Base-by-base conservation (phyloP, 2,888 invertebrate species). In the Diaphora mendica region DNA sequence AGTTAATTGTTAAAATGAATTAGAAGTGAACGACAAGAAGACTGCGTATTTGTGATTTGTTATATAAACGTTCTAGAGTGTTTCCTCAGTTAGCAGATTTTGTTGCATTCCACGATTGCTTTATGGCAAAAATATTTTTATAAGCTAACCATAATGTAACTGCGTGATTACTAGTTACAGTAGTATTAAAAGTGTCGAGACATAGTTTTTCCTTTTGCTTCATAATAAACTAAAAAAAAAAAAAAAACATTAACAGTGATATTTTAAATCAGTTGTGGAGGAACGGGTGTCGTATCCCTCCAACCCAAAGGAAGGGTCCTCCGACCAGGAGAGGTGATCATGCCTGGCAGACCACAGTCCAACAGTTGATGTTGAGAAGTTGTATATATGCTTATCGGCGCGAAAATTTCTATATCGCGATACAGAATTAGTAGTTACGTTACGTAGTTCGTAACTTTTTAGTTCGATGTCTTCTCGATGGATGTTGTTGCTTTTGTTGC, bases 1-100 rank as follows among this genome's bases (percentile, higher is more conserved):
- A 59, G 95, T 94, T 76, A 95, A 94, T 80, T 95, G 95, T 86
- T 95, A 85, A 89, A 72, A 67, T 33, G 76, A 35, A 72, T 76
- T 26, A 72, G 74, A 39, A 71, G 75, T 26, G 65, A 55, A 15
- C 77, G 72, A 71, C 79, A 68, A 84, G 75, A 68, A 82, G 82
- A 75, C 11, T 74, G 33, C 65, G 75, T 71, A 64, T 86, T 62
- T 51, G 83, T 76, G 70, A 48, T 67, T 70, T 42, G 62, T 70
- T 66, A 67, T 70, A 64, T 33, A 42, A 65, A 62, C 66, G 64
- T 48, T 26, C n/a, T 30, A 59, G 59, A 71, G 20, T 39, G 65
- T 66, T 59, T 26, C 39, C 33, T 59, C 39, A 42, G 59, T 42
- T 33, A 55, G 33, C 42, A 70, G 55, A 44, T 67, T 74, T 72